These are phyloP conservation scores for Psittacula derbiana DNA, from an alignment of 2,797 vertebrate species.

Conservation along the genomic window DNA sequence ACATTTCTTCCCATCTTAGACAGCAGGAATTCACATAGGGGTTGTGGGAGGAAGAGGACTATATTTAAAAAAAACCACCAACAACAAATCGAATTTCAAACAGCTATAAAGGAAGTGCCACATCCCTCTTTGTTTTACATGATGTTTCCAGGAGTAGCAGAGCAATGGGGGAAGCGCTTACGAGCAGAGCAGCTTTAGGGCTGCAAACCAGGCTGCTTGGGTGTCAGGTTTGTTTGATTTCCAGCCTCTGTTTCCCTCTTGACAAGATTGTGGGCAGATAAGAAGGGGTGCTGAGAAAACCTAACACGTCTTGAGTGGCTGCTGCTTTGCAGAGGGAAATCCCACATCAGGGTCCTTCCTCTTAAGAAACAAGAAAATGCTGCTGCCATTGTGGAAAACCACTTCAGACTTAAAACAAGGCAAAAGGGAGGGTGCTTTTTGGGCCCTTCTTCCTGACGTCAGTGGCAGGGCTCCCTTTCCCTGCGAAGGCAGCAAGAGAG, in stretches of 20 bases:
- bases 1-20: background rate
- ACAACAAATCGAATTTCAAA: background rate
- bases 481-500: background rate
- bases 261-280: background rate
- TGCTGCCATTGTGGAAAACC: background rate
- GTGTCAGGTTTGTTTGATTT: background rate
- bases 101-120: background rate
- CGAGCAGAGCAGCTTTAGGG: background rate
- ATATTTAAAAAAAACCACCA: background rate
- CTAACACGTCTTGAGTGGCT: rapidly evolving
- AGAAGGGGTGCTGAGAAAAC: background rate
- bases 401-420: background rate
- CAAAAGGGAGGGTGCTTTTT: background rate
- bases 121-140: background rate
- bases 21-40: background rate
- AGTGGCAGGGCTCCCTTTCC: background rate
- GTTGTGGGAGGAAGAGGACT: background rate
- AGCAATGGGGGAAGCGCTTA: background rate
- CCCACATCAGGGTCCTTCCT: background rate
- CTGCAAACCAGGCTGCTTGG: background rate
- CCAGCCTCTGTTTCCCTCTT: rapidly evolving
- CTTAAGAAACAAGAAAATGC: background rate
- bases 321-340: background rate
- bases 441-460: background rate
- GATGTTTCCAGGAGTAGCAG: background rate